Conservation (phyloP, 30 jellyfish, hydroid and myxozoan genomes). For the Pelagia noctiluca region DNA sequence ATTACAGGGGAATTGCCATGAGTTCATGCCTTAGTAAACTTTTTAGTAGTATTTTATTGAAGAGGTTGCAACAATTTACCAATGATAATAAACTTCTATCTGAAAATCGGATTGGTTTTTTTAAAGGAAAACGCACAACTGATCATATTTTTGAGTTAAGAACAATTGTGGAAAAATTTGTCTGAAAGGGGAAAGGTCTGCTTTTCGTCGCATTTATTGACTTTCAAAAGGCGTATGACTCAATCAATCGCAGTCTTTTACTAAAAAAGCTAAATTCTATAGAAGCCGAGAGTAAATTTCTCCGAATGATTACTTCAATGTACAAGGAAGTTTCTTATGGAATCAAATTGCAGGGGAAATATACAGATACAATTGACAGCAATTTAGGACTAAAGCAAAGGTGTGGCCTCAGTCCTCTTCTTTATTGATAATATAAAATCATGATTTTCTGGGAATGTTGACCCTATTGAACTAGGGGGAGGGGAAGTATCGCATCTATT, state of each 20-base stretch:
- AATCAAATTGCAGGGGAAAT: neutral
- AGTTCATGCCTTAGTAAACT: neutral
- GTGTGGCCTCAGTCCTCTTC: neutral
- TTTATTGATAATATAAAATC: neutral
- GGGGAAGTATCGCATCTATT: neutral
- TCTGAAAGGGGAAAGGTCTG: neutral
- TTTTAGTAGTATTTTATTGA: neutral
- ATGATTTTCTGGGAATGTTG: neutral
- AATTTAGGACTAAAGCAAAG: neutral
- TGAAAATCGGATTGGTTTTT: neutral
- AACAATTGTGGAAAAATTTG: neutral
- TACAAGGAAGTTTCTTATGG: neutral
- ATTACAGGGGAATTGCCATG: neutral
- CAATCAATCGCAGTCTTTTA: constrained; percentile 6
- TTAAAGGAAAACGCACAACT: neutral
- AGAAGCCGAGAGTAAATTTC: neutral
- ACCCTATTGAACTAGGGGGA: neutral
- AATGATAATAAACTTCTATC: neutral
- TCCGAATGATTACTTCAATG: neutral
- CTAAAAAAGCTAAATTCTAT: neutral
- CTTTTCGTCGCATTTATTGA: neutral
- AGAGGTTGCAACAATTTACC: neutral
- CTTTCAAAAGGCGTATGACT: constrained; percentile 24
- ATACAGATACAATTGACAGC: neutral
- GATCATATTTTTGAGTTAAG: neutral